Base-by-base conservation (phyloP, 2,113 vertebrate genomes). In the Gnathonemus echidnorhynchus region DNA sequence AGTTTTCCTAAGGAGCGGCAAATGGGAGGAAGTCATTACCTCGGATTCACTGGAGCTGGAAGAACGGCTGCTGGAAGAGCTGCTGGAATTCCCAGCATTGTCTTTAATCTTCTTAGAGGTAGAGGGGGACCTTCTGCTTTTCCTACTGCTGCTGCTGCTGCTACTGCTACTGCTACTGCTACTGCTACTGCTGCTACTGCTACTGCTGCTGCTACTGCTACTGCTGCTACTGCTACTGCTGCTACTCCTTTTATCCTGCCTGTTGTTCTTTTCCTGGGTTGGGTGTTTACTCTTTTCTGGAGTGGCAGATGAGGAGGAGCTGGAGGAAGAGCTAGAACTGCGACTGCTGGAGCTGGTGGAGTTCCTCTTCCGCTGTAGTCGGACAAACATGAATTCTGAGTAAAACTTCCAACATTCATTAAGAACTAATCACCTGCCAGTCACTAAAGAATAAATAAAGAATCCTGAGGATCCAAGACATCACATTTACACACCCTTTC, bases 251-350 rank as follows among this genome's bases (percentile, higher is more conserved):
- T 15, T 80, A 5, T 42, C 24, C 45, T 24, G 35, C 5, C 39
- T 86, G 31, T 48, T 24, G 31, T 10, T 21, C n/a, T 62, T 35
- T 49, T 45, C 21, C 31, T 15, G 48, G 35, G 24, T 46, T 15
- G 8, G 5, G 5, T 80, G 66, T 74, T 83, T 66, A 10, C 4
- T 90, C 11, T 53, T 56, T 45, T 58, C 31, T 6, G 24, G 24
- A 10, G 87, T 27, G 56, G 35, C 58, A 70, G 88, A 42, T 48
- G 88, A 88, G 39, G 88, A 88, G 90, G 92, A 89, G 1, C 92
- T 94, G 80, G 91, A 90, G 45, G 92, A 90, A 39, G 92, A 91
- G 48, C 90, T 91, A 15, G 91, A 91, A 24, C 88, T n/a, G 90
- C 39, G 89, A 86, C 91, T 90, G 50, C 48, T 52, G 35, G 89